A percentile compares a stretch with the other conserved stretches of the same genome.
Evolutionary conservation across 2,113 vertebrate genomes (phyloP).

Genomic region (Gymnarchus niloticus): DNA sequence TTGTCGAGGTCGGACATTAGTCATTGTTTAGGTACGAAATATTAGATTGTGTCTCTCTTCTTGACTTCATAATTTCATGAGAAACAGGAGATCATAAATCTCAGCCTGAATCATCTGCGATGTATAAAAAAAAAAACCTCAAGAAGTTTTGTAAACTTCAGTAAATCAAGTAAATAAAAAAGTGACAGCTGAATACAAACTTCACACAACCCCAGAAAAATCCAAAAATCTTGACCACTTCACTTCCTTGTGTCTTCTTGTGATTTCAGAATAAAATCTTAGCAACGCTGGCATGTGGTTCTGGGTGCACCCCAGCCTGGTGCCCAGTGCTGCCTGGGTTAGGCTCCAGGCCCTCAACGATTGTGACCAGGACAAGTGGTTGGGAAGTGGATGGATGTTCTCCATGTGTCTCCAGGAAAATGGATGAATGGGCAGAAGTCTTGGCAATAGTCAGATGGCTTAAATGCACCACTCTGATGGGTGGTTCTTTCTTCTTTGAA

Average conservation of each 20-base stretch:
- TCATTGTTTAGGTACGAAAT: conserved; percentile 58
- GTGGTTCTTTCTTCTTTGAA: background rate
- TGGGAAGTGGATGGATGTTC: no score
- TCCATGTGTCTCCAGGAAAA: no score
- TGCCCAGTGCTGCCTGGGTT: no score
- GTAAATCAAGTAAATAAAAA: conserved; percentile 32
- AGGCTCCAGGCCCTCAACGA: no score
- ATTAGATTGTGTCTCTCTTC: conserved; percentile 57
- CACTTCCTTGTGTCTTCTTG: no score
- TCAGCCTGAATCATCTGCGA: conserved; percentile 35
- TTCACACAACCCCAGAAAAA: conserved; percentile 42
- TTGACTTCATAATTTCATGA: conserved; percentile 44
- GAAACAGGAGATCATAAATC: conserved; percentile 49
- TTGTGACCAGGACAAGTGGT: no score
- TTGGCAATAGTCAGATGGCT: background rate
- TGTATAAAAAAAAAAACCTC: conserved; percentile 31
- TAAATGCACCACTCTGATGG: background rate
- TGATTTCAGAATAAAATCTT: no score
- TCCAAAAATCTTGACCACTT: conserved; percentile 43
- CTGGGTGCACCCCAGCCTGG: no score
- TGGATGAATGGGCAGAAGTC: conserved; percentile 7
- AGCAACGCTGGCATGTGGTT: no score
- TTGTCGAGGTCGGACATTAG: conserved; percentile 50
- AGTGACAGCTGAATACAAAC: conserved; percentile 22
- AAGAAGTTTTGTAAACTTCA: conserved; percentile 6